These are phyloP conservation scores for Tachypleus tridentatus DNA, from an alignment of 1,140 invertebrate species.

Conservation along the genomic window DNA sequence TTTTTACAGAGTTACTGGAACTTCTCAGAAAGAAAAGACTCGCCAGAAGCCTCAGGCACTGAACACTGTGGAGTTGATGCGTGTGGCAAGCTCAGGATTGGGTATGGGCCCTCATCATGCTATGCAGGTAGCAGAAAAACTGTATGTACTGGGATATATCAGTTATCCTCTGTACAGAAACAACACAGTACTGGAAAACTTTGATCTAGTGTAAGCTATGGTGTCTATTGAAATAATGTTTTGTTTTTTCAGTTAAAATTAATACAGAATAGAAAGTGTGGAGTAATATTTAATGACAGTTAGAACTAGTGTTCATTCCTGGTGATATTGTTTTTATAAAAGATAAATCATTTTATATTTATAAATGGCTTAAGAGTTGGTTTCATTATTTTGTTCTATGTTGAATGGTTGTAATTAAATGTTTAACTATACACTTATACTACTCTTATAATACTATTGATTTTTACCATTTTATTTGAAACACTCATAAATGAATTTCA, in stretches of 20 bases:
- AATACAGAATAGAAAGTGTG: no score
- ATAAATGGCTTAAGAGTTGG: no score
- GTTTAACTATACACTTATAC: no score
- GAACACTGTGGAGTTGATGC: constrained; percentile 94
- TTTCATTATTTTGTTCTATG: no score
- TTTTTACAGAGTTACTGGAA: constrained; percentile 49
- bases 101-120: constrained; percentile 93
- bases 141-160: constrained; percentile 90
- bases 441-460: no score
- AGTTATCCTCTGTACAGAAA: constrained; percentile 94
- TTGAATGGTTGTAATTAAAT: no score
- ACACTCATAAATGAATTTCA: no score
- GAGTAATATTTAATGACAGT: no score
- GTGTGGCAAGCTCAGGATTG: constrained; percentile 80
- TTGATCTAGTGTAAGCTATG: constrained; percentile 83
- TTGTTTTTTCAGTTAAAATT: neutral
- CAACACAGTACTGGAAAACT: constrained; percentile 89
- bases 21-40: constrained; percentile 63
- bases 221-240: neutral
- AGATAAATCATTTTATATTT: no score
- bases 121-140: constrained; percentile 85
- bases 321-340: no score
- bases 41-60: constrained; percentile 79
- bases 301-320: no score
- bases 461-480: no score